These are phyloP conservation scores for Luehdorfia chinensis DNA, from an alignment of 1,140 invertebrate species.

Conservation along the genomic window DNA sequence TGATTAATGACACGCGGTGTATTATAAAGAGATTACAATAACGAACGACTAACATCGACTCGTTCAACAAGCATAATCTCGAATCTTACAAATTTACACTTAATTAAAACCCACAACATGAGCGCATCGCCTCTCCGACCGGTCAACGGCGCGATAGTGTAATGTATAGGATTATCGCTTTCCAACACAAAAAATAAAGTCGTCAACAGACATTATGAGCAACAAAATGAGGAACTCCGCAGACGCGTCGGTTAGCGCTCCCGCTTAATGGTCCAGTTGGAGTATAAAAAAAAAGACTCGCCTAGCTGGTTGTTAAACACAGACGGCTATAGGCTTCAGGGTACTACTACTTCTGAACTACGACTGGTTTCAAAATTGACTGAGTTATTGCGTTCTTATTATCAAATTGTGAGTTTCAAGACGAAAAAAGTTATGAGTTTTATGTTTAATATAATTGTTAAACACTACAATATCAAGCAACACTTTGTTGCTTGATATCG, in stretches of 20 bases:
- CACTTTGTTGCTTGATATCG: too few species aligned
- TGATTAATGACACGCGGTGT: too few species aligned
- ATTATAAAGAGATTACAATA: too few species aligned
- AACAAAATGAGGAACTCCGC: slow-evolving; percentile 12
- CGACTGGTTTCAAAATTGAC: neutral
- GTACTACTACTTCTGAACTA: slow-evolving; percentile 2
- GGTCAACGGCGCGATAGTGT: neutral
- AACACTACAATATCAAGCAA: too few species aligned
- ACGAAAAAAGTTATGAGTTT: too few species aligned
- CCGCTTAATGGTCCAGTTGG: slow-evolving; percentile 7
- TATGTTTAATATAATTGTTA: too few species aligned
- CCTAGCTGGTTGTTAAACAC: slow-evolving; percentile 10
- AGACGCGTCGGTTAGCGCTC: slow-evolving; percentile 7
- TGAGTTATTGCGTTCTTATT: slow-evolving; percentile 4
- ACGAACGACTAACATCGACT: too few species aligned
- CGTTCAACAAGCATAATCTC: neutral
- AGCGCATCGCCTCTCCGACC: neutral
- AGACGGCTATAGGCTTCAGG: slow-evolving; percentile 1
- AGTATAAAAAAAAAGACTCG: slow-evolving; percentile 8
- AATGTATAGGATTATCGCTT: slow-evolving; percentile 8
- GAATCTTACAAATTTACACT: slow-evolving; percentile 3
- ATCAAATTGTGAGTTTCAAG: slow-evolving; percentile 1
- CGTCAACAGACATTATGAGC: slow-evolving; percentile 4
- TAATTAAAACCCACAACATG: slow-evolving; percentile 1
- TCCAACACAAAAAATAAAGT: neutral